Base-by-base conservation (phyloP, 2,113 vertebrate species). In the Pygoscelis antarcticus region DNA sequence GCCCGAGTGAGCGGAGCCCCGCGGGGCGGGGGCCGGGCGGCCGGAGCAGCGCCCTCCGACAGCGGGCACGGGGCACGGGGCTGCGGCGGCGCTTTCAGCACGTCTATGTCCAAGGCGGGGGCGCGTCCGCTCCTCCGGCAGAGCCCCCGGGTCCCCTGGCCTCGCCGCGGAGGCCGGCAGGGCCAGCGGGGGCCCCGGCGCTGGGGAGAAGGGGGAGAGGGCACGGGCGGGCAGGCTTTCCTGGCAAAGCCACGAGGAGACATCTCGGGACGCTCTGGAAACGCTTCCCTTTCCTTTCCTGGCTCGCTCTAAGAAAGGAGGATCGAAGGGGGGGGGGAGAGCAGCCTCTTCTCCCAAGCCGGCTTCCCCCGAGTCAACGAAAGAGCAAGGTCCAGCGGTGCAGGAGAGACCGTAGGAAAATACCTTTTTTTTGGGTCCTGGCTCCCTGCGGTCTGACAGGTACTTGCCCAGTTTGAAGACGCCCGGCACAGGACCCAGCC, bases 381-480 rank as follows among this genome's bases (percentile, higher is more conserved):
- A 65, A 75, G 84, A 85, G 16, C 82, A 22, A 95, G n/a, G 51
- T 97, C 96, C 94, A 87, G 70, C 49, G 62, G 69, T 74, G 96
- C 93, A 76, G 61, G 80, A 91, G 95, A 62, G 78, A 69, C 69
- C 26, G 49, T 80, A 90, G 52, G 80, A 79, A 83, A 98, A 96
- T 98, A 99, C 99, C 99, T 99, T 99, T 98, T 99, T 99, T 97
- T 99, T 99, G 81, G 98, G 98, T 98, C 99, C 99, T 77, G 98
- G 98, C 94, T 99, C 99, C 96, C 98, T 99, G 93, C 99, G 99
- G 97, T 99, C 99, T 85, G 99, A 99, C 97, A 99, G 98, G 98
- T 99, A 99, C 98, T 99, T 99, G 96, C 99, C 99, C 95, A 99
- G 98, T 98, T 99, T 99, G 98, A 99, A 99, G 98, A 98, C 97